Evolutionary conservation across 2,797 vertebrate genomes (phyloP).

Genomic region (Cyclopterus lumpus): DNA sequence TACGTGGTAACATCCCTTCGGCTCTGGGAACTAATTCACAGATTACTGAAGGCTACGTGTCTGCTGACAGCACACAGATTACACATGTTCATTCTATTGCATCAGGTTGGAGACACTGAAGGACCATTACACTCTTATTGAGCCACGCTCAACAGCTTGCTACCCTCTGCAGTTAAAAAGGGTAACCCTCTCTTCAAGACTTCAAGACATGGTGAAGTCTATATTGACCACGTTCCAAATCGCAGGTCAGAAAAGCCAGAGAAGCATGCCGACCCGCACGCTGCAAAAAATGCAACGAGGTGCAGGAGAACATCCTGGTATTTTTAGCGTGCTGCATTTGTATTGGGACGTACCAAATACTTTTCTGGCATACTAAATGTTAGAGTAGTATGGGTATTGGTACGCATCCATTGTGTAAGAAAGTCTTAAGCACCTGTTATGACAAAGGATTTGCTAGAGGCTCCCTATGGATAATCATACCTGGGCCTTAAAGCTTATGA

Average conservation of each 20-base stretch:
- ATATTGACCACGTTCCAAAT: neutral
- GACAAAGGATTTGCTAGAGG: neutral
- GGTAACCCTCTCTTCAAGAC: neutral
- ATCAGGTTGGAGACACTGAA: neutral
- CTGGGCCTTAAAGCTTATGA: neutral
- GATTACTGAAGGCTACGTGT: neutral
- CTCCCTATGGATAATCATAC: neutral
- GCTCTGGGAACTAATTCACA: neutral
- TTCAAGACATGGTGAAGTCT: neutral
- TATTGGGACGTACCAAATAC: neutral
- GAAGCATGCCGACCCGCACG: neutral
- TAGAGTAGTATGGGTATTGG: neutral
- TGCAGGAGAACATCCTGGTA: neutral
- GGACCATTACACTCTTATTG: neutral
- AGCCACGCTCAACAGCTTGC: neutral
- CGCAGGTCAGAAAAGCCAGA: neutral
- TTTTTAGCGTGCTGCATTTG: neutral
- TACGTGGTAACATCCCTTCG: neutral
- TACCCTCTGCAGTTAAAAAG: neutral
- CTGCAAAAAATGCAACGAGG: neutral
- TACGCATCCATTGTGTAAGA: too few species aligned
- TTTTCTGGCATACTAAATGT: neutral
- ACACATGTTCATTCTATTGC: neutral
- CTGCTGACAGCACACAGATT: conserved; percentile 2
- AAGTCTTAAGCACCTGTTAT: conserved; percentile 12